Evolutionary conservation across 2,888 invertebrate genomes (phyloP).

Genomic region (Helleia helle): DNA sequence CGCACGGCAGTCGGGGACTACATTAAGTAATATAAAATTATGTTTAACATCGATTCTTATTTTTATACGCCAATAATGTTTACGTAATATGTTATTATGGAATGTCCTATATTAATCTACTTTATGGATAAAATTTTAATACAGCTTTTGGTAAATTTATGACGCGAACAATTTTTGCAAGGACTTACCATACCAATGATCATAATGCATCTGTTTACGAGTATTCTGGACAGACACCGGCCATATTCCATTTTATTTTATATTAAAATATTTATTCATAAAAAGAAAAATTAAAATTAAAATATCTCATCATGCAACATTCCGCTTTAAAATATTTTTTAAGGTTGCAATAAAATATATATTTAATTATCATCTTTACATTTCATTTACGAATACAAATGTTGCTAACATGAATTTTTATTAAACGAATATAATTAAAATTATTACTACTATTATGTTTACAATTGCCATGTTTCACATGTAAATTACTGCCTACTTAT

Average conservation of each 20-base stretch:
- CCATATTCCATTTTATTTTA: not conserved
- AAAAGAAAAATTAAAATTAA: constrained; percentile 3
- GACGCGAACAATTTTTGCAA: not conserved
- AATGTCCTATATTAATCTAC: not conserved
- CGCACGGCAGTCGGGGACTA: constrained; percentile 43
- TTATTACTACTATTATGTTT: not conserved
- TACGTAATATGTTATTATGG: not conserved
- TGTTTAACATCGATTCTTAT: constrained; percentile 49
- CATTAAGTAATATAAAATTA: constrained; percentile 55
- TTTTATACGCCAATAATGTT: constrained; percentile 17
- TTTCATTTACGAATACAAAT: not conserved
- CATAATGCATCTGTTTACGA: not conserved
- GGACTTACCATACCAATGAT: not conserved
- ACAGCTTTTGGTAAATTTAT: too few relatives aligned
- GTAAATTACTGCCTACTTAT: too few relatives aligned
- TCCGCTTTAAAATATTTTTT: constrained; percentile 4
- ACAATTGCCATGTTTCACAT: not conserved
- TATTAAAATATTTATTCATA: not conserved
- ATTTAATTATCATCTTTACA: constrained; percentile 2
- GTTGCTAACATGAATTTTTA: not conserved
- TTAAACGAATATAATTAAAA: not conserved
- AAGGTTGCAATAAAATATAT: constrained; percentile 5
- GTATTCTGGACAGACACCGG: not conserved
- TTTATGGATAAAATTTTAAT: too few relatives aligned
- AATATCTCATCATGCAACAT: constrained; percentile 3